Base-by-base conservation (phyloP, 1,140 invertebrate genomes). In the Tetraneura akinire region DNA sequence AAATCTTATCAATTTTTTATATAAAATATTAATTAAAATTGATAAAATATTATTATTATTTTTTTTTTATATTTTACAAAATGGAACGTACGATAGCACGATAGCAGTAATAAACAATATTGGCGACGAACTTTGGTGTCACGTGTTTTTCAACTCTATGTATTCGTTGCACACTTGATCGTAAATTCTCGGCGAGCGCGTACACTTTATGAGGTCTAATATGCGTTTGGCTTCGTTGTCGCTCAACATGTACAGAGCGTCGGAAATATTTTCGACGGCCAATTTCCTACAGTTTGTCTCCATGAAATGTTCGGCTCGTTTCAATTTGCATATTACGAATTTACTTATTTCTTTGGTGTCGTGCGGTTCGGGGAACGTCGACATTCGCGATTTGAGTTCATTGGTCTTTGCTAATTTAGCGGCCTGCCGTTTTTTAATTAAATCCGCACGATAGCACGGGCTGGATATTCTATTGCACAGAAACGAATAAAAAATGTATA, bases 171-270 rank as follows among this genome's bases (percentile, higher is more conserved):
- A 29, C 8, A 71, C 21, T 23, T 26, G 4, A 16, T 3, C 4
- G 42, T 71, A 47, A 9, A 32, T 26, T 71, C 47, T 3, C 13
- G 8, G 4, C 0, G 42, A 42, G 5, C 21, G 37, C 16, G 1
- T 18, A 8, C 13, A 13, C 4, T 23, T 49, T 0, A n/a, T 10
- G 1, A 16, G 6, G 5, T n/a, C 21, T 10, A 71, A 18, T 18
- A 71, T 26, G 13, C 14, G 3, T 1, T 71, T 1, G 6, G 45
- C 68, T 13, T 45, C 14, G 16, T 8, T 13, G 9, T 0, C 13
- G 68, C 68, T 71, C 5, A 71, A 47, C 16, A 71, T 32, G 42
- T 16, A 71, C 14, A 71, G 26, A 1, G 68, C 68, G 45, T 71
- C 68, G 45, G 68, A 21, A 3, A 71, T 51, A 18, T 14, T 26